These are phyloP conservation scores for Microtus montanus DNA, from an alignment of 2,113 vertebrate genomes.

Conservation along the genomic window DNA sequence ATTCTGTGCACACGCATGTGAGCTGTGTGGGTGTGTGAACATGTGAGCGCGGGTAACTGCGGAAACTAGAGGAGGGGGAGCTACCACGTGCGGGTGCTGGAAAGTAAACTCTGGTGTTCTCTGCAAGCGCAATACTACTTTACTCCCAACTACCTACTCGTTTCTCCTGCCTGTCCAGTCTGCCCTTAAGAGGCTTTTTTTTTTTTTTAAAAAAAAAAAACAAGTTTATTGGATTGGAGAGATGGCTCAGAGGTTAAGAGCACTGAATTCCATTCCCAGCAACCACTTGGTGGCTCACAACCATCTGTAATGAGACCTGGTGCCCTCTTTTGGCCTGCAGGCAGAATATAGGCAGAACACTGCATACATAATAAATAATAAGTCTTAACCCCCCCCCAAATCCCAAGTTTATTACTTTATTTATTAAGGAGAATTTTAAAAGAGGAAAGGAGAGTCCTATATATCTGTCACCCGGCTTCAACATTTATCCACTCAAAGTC, in stretches of 20 bases:
- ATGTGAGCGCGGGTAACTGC: neutral
- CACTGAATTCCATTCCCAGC: too few species aligned
- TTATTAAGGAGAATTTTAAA: conserved; percentile 37
- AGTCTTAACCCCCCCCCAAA: too few species aligned
- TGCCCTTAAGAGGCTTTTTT: neutral
- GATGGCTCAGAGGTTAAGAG: too few species aligned
- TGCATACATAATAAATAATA: too few species aligned
- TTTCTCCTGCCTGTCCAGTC: neutral
- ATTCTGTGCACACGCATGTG: neutral
- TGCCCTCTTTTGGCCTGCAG: too few species aligned
- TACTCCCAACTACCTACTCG: neutral
- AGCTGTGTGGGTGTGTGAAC: neutral
- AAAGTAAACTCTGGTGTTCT: neutral
- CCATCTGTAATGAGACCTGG: too few species aligned
- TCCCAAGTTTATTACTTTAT: neutral
- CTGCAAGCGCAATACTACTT: neutral
- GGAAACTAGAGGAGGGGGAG: neutral
- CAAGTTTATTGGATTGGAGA: neutral
- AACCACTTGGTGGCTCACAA: too few species aligned
- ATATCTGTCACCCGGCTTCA: neutral
- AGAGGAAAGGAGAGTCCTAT: neutral
- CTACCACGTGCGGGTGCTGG: neutral
- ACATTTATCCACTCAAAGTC: neutral
- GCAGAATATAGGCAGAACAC: too few species aligned
- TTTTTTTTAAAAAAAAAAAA: too few species aligned